phyloP scores from a whole-genome alignment of 53 echinoderm and acorn worm genomes.

The Stichopus horrens region DNA sequence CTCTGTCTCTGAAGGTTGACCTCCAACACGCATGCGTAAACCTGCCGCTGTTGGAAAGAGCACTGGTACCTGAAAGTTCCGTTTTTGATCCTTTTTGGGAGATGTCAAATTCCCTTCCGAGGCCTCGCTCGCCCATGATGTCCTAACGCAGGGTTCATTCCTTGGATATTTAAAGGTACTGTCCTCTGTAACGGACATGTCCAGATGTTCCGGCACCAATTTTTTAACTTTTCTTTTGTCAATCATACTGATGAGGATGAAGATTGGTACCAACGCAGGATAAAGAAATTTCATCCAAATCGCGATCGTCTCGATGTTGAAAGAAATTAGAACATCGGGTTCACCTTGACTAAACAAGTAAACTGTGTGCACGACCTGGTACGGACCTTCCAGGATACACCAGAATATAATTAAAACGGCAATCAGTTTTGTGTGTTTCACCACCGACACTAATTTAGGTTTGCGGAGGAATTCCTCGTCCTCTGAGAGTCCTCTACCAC shows the following conservation, averaged over 20 bases:
- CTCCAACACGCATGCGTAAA: constrained; percentile 72
- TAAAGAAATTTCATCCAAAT: constrained; percentile 79
- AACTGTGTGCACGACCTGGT: constrained; percentile 62
- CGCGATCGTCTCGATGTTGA: constrained; percentile 58
- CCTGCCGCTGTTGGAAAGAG: constrained; percentile 89
- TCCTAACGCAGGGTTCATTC: constrained; percentile 49
- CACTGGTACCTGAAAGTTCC: constrained; percentile 77
- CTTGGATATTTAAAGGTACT: constrained; percentile 31
- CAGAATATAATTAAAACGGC: constrained; percentile 71
- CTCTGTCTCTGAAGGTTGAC: constrained; percentile 46
- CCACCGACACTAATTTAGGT: constrained; percentile 14
- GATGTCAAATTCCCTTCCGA: constrained; percentile 37
- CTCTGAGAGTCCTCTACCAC: background rate
- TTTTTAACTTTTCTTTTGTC: constrained; percentile 39
- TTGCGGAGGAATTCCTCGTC: constrained; percentile 28
- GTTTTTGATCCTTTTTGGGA: constrained; percentile 59
- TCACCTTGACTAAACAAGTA: constrained; percentile 58
- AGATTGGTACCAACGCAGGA: constrained; percentile 61
- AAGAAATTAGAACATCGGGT: constrained; percentile 19
- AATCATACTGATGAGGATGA: constrained; percentile 24
- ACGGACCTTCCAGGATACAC: constrained; percentile 84
- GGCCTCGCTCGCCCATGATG: constrained; percentile 72
- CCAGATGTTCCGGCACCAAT: constrained; percentile 53
- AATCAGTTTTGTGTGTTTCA: constrained; percentile 57
- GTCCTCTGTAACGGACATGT: constrained; percentile 50